A percentile compares a stretch with the other conserved stretches of the same genome.
These are phyloP conservation scores for Podarcis siculus DNA, from an alignment of 2,797 vertebrate species.

Conservation along the genomic window DNA sequence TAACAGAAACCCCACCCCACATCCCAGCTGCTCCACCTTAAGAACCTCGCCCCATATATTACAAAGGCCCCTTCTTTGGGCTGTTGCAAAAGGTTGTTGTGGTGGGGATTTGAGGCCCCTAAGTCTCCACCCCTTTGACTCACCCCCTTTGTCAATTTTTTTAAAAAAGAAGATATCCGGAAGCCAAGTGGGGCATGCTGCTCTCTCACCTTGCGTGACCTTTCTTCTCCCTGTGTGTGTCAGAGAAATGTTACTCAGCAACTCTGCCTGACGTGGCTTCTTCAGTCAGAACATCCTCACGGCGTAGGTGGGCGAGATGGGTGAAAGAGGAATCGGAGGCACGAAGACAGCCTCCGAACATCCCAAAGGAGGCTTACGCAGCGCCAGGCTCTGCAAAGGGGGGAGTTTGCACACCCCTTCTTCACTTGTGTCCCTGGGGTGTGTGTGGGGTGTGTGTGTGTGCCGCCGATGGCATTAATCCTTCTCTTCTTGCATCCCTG, in stretches of 20 bases:
- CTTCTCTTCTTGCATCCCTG: neutral
- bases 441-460: no score
- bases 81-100: neutral
- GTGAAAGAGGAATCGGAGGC: neutral
- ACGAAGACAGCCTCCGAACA: neutral
- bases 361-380: neutral
- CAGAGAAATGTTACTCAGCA: conserved; percentile 13
- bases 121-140: neutral
- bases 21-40: neutral
- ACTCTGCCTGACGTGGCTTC: neutral
- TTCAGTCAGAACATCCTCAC: neutral
- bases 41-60: no score
- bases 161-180: no score
- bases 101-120: neutral
- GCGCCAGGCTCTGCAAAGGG: neutral
- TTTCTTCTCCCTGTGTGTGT: neutral
- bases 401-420: neutral
- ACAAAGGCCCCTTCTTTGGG: neutral
- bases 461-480: neutral
- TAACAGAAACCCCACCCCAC: neutral
- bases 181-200: neutral
- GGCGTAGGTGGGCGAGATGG: neutral
- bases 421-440: neutral
- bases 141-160: neutral
- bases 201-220: neutral